phyloP scores from a whole-genome alignment of 2,797 vertebrate species.

The Takifugu ocellatus region DNA sequence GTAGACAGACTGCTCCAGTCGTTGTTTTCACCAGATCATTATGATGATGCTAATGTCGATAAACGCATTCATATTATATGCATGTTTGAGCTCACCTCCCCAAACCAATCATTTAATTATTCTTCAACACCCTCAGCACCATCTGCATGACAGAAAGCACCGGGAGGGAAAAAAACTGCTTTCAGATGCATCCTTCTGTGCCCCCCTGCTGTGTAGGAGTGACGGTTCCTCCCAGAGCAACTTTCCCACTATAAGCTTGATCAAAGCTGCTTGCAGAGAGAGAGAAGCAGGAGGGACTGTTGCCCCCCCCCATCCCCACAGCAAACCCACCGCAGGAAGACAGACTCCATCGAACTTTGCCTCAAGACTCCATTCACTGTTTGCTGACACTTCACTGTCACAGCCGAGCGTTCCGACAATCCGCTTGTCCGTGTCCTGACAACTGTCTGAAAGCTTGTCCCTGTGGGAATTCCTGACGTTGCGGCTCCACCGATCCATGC shows the following conservation, averaged over 20 bases:
- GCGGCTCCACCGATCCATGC: too few species aligned
- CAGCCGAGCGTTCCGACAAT: too few species aligned
- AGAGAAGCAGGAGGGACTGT: slow-evolving; percentile 18
- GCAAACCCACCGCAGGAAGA: slow-evolving; percentile 43
- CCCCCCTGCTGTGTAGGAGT: slow-evolving; percentile 46
- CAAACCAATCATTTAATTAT: slow-evolving; percentile 40
- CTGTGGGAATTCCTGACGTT: too few species aligned
- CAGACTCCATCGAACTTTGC: slow-evolving; percentile 48
- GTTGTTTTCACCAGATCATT: not conserved
- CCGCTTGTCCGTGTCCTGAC: too few species aligned
- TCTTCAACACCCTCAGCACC: slow-evolving; percentile 16
- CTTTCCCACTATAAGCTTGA: slow-evolving; percentile 53
- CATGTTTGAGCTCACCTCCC: slow-evolving; percentile 4
- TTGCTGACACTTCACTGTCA: not conserved
- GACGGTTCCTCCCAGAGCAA: slow-evolving; percentile 48
- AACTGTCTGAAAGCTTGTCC: too few species aligned
- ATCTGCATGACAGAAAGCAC: slow-evolving; percentile 23
- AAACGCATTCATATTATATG: too few species aligned
- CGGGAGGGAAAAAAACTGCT: slow-evolving; percentile 27
- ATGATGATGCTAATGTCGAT: too few species aligned
- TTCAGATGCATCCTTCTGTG: slow-evolving; percentile 43
- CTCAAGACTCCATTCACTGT: slow-evolving; percentile 30
- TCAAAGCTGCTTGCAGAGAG: slow-evolving; percentile 57
- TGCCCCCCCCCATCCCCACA: slow-evolving; percentile 10
- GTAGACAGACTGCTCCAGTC: not conserved